Base-by-base conservation (phyloP, 2,797 vertebrate genomes). In the Atherinosoma microstoma region DNA sequence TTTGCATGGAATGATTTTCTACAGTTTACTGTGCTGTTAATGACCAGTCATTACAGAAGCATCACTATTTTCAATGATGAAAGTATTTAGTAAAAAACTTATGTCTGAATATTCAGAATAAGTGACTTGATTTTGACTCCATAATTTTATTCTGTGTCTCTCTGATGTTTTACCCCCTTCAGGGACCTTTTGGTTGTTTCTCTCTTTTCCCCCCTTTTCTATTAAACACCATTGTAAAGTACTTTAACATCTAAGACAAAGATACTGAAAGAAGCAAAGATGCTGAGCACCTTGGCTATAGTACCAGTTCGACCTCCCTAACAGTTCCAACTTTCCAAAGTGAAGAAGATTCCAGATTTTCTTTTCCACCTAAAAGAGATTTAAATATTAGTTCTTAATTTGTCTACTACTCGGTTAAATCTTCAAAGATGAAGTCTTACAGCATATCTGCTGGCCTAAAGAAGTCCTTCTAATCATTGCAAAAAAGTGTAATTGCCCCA, bases 341-440 rank as follows among this genome's bases (percentile, higher is more conserved):
- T 54, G 70, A 70, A 84, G 68, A 76, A 72, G 75, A 89, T 80
- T 82, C 72, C 73, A 81, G 61, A 85, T 87, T 78, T 87, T 77
- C 70, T 70, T 79, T 87, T 80, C 83, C 80, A 90, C 85, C 91
- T 93, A 87, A 94, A 94, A 94, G 89, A 93, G 89, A 94, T 93
- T 94, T 90, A 83, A 89, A 91, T 89, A 88, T 88, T 89, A 85
- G 85, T 89, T 94, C 88, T 89, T 93, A 91, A 94, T 94, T 94
- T 94, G 86, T 89, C 77, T 67, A 82, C 84, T 91, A 88, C 89
- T 89, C 90, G 83, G 84, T 92, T 91, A 90, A 91, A 93, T 94
- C 92, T 94, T 94, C 91, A 95, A 94, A 94, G 92, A 93, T 93
- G 90, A 92, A 91, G 91, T 92, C 89, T 90, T 84, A 87, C 84